phyloP scores from a whole-genome alignment of 1,140 invertebrate genomes.

The Coelopa frigida region DNA sequence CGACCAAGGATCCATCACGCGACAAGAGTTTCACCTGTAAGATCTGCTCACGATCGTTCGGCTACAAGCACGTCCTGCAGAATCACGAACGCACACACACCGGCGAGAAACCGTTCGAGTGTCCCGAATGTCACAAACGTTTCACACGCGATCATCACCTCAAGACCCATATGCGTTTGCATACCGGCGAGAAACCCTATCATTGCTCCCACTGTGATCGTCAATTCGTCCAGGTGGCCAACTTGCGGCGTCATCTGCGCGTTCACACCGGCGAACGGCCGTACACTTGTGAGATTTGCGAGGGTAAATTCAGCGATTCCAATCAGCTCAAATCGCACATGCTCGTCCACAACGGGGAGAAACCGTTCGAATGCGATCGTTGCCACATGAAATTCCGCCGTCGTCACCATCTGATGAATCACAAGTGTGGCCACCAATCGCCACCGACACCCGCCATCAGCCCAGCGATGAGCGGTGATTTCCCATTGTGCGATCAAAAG shows the following conservation, averaged over 20 bases:
- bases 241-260: constrained; percentile 83
- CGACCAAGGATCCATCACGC: constrained; percentile 50
- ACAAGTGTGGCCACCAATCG: constrained; percentile 63
- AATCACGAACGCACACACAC: constrained; percentile 96
- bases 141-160: constrained; percentile 95
- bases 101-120: constrained; percentile 94
- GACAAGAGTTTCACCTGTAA: constrained; percentile 83
- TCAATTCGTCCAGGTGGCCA: constrained; percentile 90
- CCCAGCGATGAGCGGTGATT: constrained; percentile 31
- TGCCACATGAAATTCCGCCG: constrained; percentile 72
- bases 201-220: constrained; percentile 85
- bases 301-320: constrained; percentile 84
- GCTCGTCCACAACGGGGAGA: constrained; percentile 82
- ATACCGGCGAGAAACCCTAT: constrained; percentile 91
- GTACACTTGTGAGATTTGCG: constrained; percentile 84
- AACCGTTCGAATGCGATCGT: constrained; percentile 72
- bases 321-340: constrained; percentile 90
- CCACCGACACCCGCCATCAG: constrained; percentile 33
- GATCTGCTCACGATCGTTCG: constrained; percentile 79
- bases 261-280: constrained; percentile 95
- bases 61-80: constrained; percentile 90
- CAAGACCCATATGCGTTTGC: constrained; percentile 86
- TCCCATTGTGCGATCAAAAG: constrained; percentile 26
- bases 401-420: constrained; percentile 75
- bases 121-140: constrained; percentile 85